phyloP scores from a whole-genome alignment of 1,140 invertebrate genomes.

The Drosophila saltans region DNA sequence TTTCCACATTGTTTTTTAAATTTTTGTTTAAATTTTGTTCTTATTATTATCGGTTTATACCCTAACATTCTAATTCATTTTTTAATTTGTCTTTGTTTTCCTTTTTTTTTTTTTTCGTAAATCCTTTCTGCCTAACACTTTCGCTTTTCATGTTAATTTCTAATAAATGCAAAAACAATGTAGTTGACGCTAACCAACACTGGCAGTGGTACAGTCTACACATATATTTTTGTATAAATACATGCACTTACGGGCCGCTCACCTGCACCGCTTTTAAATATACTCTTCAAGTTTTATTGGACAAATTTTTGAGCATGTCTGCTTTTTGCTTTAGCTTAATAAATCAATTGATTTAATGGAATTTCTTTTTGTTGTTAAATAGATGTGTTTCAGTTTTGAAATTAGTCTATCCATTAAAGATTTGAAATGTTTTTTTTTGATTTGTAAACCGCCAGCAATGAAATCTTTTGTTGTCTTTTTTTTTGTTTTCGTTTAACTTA shows the following conservation, averaged over 20 bases:
- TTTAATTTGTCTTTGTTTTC: constrained; percentile 48
- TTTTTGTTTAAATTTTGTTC: constrained; percentile 2
- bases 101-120: constrained; percentile 38
- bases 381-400: constrained; percentile 1
- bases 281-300: constrained; percentile 19
- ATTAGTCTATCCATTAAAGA: neutral
- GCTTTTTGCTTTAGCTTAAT: constrained; percentile 21
- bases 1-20: constrained; percentile 31
- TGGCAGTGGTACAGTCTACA: constrained; percentile 50
- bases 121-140: constrained; percentile 35
- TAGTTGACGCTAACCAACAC: constrained; percentile 42
- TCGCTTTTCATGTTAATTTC: constrained; percentile 26
- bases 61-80: constrained; percentile 23
- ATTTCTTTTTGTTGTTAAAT: constrained; percentile 38
- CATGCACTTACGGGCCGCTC: constrained; percentile 16
- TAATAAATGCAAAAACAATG: neutral
- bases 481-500: neutral
- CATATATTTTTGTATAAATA: constrained; percentile 8
- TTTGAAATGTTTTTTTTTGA: constrained; percentile 1
- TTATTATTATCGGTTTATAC: constrained; percentile 3
- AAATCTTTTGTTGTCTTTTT: neutral
- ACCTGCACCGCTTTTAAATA: constrained; percentile 16
- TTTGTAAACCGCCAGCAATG: neutral
- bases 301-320: constrained; percentile 65
- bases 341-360: constrained; percentile 15